Conservation (phyloP, 2,797 vertebrate genomes). For the Sebastes itinus region DNA sequence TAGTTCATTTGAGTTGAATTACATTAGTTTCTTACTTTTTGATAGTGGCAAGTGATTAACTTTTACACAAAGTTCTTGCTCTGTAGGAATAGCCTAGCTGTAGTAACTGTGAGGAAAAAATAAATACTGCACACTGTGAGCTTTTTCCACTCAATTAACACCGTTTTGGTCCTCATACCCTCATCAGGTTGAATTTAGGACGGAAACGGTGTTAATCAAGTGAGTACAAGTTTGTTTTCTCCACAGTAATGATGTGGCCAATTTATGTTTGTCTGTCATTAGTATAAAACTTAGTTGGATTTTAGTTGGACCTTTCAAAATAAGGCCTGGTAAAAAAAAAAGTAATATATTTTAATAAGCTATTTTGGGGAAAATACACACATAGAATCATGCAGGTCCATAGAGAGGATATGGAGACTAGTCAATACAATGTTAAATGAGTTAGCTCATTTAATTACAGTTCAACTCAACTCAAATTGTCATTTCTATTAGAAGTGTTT, state of each 20-base stretch:
- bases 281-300: slow-evolving; percentile 5
- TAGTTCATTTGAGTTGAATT: no score
- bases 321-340: neutral
- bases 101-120: neutral
- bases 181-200: neutral
- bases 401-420: neutral
- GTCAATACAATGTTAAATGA: neutral
- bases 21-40: neutral
- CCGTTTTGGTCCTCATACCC: neutral
- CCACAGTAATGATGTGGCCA: neutral
- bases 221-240: neutral
- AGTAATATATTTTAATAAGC: neutral
- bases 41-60: neutral
- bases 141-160: neutral
- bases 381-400: neutral
- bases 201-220: neutral
- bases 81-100: neutral
- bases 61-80: neutral
- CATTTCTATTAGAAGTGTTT: neutral
- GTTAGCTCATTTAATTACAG: neutral
- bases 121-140: neutral
- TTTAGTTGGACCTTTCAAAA: slow-evolving; percentile 6
- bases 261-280: neutral
- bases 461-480: neutral
- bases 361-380: neutral